Evolutionary conservation across 1,140 invertebrate species (phyloP).

Genomic region (Ganaspis sp.): DNA sequence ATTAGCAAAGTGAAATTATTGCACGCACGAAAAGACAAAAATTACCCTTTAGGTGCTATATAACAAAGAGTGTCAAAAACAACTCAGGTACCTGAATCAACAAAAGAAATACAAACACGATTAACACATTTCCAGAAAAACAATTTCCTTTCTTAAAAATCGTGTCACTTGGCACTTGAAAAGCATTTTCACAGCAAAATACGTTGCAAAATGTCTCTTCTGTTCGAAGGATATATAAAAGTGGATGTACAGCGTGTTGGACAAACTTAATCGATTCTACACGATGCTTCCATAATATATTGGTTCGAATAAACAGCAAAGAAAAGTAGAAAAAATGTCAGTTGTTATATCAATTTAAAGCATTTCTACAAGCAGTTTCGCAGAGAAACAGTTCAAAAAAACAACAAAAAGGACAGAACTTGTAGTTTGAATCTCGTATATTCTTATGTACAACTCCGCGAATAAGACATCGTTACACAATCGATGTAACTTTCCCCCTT

Average conservation of each 20-base stretch:
- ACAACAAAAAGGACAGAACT: background rate
- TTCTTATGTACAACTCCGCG: background rate
- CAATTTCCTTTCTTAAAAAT: no score
- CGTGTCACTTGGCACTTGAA: no score
- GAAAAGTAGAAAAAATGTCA: background rate
- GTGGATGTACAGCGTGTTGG: background rate
- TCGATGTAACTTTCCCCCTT: background rate
- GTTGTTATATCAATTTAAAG: background rate
- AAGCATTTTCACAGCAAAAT: background rate
- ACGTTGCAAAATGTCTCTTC: background rate
- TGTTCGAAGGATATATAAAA: background rate
- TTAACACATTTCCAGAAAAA: no score
- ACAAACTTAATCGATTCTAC: background rate
- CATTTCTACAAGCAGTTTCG: background rate
- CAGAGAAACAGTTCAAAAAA: background rate
- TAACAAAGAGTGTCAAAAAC: no score
- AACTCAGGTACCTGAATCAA: no score
- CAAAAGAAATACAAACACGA: no score
- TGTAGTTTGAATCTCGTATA: background rate
- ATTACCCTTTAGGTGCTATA: no score
- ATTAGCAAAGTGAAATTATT: no score
- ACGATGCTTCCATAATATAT: background rate
- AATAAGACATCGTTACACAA: conserved; percentile 24
- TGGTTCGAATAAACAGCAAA: background rate
- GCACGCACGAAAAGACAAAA: no score